Evolutionary conservation across 1,140 invertebrate species (phyloP).

Genomic region (Penaeus indicus): DNA sequence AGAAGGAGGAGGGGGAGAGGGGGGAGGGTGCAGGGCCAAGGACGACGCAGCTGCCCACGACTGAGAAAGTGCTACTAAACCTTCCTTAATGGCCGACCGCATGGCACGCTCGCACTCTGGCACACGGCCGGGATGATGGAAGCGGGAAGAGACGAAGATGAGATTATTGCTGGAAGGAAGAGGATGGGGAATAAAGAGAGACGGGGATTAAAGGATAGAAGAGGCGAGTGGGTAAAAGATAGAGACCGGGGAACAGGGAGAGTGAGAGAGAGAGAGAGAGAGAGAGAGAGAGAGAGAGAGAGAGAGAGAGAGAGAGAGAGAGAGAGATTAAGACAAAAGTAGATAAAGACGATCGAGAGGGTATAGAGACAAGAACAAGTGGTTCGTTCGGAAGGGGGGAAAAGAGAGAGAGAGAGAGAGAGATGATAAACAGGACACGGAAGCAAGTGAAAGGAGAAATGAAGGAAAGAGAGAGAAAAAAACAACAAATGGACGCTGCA

Average conservation of each 20-base stretch:
- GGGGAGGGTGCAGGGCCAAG: neutral
- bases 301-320: too few species aligned
- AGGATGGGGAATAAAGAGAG: neutral
- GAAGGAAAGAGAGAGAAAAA: too few species aligned
- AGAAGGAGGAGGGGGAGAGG: neutral
- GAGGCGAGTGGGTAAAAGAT: neutral
- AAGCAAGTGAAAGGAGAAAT: too few species aligned
- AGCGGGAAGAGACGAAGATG: slow-evolving; percentile 10
- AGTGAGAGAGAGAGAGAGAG: too few species aligned
- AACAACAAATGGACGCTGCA: too few species aligned
- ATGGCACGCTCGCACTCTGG: neutral
- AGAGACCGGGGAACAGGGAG: neutral
- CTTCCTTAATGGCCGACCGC: neutral
- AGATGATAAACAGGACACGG: too few species aligned
- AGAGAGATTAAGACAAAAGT: too few species aligned
- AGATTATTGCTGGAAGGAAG: neutral
- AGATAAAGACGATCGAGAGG: too few species aligned
- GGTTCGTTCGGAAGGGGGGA: too few species aligned
- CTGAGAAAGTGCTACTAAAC: neutral
- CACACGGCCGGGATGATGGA: neutral
- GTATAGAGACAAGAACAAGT: too few species aligned
- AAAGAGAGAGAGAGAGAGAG: too few species aligned
- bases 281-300: too few species aligned
- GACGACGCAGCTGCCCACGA: neutral
- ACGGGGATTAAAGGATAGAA: neutral